Evolutionary conservation across 1,140 invertebrate species (phyloP).

Genomic region (Laupala kohalensis): DNA sequence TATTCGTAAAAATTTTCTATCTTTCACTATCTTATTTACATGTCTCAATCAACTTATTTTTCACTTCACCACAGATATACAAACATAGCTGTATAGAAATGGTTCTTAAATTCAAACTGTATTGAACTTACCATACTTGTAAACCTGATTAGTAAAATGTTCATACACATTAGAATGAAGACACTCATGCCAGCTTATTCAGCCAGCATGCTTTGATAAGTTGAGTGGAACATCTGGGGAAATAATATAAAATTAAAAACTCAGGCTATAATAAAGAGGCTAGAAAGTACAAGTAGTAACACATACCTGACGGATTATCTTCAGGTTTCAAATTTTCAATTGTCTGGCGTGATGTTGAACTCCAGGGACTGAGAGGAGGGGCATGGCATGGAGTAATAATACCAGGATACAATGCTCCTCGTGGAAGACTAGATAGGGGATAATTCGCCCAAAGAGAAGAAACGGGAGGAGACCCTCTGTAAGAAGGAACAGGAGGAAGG

Average conservation of each 20-base stretch:
- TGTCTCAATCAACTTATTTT: neutral
- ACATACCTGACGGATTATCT: slow-evolving; percentile 14
- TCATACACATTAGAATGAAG: neutral
- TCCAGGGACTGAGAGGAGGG: slow-evolving; percentile 11
- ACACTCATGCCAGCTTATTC: neutral
- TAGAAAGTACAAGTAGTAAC: neutral
- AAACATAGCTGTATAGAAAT: neutral
- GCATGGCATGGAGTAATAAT: slow-evolving; percentile 9
- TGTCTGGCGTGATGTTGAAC: slow-evolving; percentile 6
- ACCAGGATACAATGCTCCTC: slow-evolving; percentile 13
- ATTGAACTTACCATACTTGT: neutral
- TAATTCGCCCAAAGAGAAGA: slow-evolving; percentile 15
- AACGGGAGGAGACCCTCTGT: slow-evolving; percentile 11
- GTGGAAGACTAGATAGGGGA: slow-evolving; percentile 19
- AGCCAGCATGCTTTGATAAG: slow-evolving; percentile 33
- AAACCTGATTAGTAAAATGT: neutral
- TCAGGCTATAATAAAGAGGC: neutral
- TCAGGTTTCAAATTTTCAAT: slow-evolving; percentile 16
- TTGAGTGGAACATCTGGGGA: slow-evolving; percentile 33
- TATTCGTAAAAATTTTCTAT: neutral
- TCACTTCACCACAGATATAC: neutral
- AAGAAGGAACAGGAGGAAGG: slow-evolving; percentile 7
- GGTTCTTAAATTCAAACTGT: neutral
- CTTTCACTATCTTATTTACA: neutral
- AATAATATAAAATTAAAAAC: slow-evolving; percentile 2